These are phyloP conservation scores for Phaonia tiefii DNA, from an alignment of 2,888 invertebrate species.

Conservation along the genomic window DNA sequence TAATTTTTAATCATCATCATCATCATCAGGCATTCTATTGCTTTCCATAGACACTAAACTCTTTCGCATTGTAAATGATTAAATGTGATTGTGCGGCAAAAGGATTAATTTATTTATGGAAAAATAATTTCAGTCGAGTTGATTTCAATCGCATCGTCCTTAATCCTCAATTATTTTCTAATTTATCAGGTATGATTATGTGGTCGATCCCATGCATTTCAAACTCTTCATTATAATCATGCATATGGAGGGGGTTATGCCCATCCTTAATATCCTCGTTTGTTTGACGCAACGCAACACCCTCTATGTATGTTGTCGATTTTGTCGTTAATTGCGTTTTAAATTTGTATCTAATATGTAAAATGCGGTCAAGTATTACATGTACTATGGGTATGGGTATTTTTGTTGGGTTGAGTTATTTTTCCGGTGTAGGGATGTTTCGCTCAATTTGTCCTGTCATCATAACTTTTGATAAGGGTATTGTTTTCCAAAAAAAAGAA, in stretches of 20 bases:
- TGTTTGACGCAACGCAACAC: too few species aligned
- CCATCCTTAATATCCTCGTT: too few species aligned
- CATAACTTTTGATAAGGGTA: constrained; percentile 4
- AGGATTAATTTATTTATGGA: not conserved
- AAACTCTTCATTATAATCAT: too few species aligned
- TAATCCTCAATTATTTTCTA: constrained; percentile 22
- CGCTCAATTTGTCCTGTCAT: not conserved
- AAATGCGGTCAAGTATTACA: not conserved
- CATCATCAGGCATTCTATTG: not conserved
- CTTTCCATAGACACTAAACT: too few species aligned
- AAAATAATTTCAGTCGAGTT: constrained; percentile 10
- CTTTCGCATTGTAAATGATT: not conserved
- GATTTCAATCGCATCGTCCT: not conserved
- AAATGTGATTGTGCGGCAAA: not conserved
- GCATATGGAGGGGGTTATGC: too few species aligned
- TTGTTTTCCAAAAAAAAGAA: not conserved
- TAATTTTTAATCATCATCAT: constrained; percentile 10
- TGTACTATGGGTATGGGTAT: not conserved
- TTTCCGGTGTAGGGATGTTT: not conserved
- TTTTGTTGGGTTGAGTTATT: not conserved
- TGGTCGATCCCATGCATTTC: too few species aligned
- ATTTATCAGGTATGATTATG: not conserved
- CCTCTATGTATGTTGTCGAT: not conserved
- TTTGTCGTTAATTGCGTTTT: not conserved
- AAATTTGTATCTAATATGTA: constrained; percentile 6